Evolutionary conservation across 2,797 vertebrate species (phyloP).

Genomic region (Megaceryle alcyon): DNA sequence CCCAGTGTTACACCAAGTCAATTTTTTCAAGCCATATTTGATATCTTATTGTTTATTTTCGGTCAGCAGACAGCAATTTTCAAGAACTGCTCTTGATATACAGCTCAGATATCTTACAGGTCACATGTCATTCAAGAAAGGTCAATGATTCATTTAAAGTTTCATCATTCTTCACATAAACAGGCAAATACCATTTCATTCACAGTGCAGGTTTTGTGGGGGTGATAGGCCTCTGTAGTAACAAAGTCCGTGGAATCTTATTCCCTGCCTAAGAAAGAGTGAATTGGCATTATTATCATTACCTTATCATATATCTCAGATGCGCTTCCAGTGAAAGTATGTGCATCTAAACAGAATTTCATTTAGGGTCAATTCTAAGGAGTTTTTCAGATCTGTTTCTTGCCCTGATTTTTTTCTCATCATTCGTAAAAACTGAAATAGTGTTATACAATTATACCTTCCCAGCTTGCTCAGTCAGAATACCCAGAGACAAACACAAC

Average conservation of each 20-base stretch:
- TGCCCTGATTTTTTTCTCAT: slow-evolving; percentile 12
- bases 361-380: slow-evolving; percentile 57
- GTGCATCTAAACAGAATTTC: slow-evolving; percentile 62
- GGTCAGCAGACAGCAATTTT: slow-evolving; percentile 85
- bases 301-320: slow-evolving; percentile 60
- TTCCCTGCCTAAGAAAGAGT: slow-evolving; percentile 65
- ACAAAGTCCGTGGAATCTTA: slow-evolving; percentile 50
- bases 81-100: slow-evolving; percentile 81
- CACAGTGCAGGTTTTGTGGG: slow-evolving; percentile 51
- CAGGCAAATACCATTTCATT: slow-evolving; percentile 80
- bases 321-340: slow-evolving; percentile 55
- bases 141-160: slow-evolving; percentile 90
- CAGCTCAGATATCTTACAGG: slow-evolving; percentile 84
- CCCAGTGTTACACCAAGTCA: slow-evolving; percentile 79
- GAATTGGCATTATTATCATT: slow-evolving; percentile 63
- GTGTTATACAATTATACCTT: neutral
- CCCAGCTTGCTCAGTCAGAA: neutral
- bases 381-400: slow-evolving; percentile 28
- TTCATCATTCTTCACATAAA: slow-evolving; percentile 86
- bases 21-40: slow-evolving; percentile 81
- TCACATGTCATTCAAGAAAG: slow-evolving; percentile 88
- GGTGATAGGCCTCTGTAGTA: slow-evolving; percentile 51
- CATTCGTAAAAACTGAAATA: neutral
- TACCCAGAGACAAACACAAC: neutral
- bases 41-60: slow-evolving; percentile 88